These are phyloP conservation scores for Emydocephalus ijimae DNA, from an alignment of 2,113 vertebrate species.

Conservation along the genomic window DNA sequence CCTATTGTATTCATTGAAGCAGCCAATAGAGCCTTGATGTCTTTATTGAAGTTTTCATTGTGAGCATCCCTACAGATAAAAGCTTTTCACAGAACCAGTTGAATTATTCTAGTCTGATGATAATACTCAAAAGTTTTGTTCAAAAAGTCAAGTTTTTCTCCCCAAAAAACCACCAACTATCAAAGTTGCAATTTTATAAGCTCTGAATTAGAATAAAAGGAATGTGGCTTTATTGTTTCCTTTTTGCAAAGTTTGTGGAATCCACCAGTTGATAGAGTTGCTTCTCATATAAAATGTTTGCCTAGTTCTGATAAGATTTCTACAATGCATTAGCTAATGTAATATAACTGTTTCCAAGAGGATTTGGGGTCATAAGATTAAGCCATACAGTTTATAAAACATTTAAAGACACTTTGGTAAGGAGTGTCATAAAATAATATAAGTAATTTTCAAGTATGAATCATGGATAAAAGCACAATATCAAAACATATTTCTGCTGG, in stretches of 20 bases:
- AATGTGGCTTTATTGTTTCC: slow-evolving; percentile 50
- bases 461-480: slow-evolving; percentile 46
- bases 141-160: slow-evolving; percentile 9
- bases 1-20: not conserved
- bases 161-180: slow-evolving; percentile 32
- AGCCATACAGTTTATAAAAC: slow-evolving; percentile 58
- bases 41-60: not conserved
- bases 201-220: slow-evolving; percentile 58
- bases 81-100: not conserved
- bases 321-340: slow-evolving; percentile 72
- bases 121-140: slow-evolving; percentile 59
- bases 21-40: not conserved
- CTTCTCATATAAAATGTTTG: slow-evolving; percentile 53
- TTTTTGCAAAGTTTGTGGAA: slow-evolving; percentile 68
- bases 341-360: slow-evolving; percentile 64
- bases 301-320: slow-evolving; percentile 55
- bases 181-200: slow-evolving; percentile 69
- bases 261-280: slow-evolving; percentile 64
- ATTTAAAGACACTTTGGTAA: slow-evolving; percentile 63
- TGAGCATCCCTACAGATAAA: not conserved
- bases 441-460: slow-evolving; percentile 48
- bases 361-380: slow-evolving; percentile 65
- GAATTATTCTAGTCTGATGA: slow-evolving; percentile 41
- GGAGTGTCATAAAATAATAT: slow-evolving; percentile 57
- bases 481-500: slow-evolving; percentile 58